Evolutionary conservation across 35 echinoderm and acorn worm genomes (phyloP).

Genomic region (Eucidaris tribuloides): DNA sequence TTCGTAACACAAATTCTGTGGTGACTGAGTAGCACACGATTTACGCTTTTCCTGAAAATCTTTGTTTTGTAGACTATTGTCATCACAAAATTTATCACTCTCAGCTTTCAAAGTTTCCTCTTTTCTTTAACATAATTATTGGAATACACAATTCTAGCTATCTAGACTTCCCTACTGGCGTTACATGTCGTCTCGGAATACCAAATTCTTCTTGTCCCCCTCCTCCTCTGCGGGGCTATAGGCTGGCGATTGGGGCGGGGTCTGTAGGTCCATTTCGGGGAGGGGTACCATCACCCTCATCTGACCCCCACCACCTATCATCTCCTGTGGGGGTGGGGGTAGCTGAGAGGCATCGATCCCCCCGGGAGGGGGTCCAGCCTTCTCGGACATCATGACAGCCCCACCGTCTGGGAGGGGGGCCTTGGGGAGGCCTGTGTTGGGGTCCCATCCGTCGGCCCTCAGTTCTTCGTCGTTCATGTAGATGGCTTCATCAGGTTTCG

Average conservation of each 20-base stretch:
- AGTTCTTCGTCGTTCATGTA: slow-evolving; percentile 18
- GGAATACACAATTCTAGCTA: no score
- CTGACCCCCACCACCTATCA: background rate
- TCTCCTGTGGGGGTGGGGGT: slow-evolving; percentile 6
- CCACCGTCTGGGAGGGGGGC: slow-evolving; percentile 17
- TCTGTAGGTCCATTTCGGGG: slow-evolving; percentile 9
- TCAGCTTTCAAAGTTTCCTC: no score
- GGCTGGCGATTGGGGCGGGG: slow-evolving; percentile 18
- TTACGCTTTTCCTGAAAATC: no score
- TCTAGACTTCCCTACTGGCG: background rate
- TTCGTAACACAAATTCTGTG: no score
- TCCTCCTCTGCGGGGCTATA: slow-evolving; percentile 36
- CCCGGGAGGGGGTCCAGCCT: background rate
- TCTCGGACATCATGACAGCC: slow-evolving; percentile 7
- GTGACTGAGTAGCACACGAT: no score
- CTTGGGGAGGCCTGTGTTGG: slow-evolving; percentile 1
- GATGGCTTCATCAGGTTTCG: background rate
- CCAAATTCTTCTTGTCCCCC: slow-evolving; percentile 43
- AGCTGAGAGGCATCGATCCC: no score
- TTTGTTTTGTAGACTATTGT: no score
- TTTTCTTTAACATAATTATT: no score
- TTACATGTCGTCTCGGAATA: slow-evolving; percentile 31
- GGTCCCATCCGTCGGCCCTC: background rate
- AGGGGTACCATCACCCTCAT: background rate
- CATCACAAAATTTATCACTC: no score